Evolutionary conservation across 37 sponge, comb jelly and placozoan species (phyloP), one percentile per base, ranked within the genome.

Genomic region (Amphimedon queenslandica): DNA sequence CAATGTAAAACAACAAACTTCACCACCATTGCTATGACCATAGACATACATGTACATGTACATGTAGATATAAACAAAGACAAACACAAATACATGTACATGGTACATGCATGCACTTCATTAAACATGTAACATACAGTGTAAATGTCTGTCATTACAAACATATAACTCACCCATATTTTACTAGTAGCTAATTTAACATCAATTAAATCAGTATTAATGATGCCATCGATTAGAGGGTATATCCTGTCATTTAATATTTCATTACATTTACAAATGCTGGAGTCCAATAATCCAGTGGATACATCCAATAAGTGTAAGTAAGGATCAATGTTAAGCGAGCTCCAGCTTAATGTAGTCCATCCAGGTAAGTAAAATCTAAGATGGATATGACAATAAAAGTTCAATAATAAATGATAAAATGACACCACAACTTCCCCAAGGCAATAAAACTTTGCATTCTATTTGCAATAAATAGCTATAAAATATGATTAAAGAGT

Each of bases 271-370:
- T 68, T 40, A 10, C 5, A 64, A 0, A 56, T 89, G 27, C 78
- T 63, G 24, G 38, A 55, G 39, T 37, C 29, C 51, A 93, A 55
- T 20, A 58, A 6, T 40, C 79, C 43, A 63, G 78, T 64, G 23
- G 79, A 32, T 1, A 71, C 3, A 37, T 77, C 43, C 2, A 77
- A 85, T 10, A 43, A 66, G 76, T 96, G 87, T 28, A 92, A 75
- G 81, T 78, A 96, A 34, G 88, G 93, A 72, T 96, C 96, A 36
- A 96, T 96, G 77, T 96, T 96, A 57, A 96, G 73, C 11, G 81
- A 86, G 63, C 67, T 91, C 96, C 96, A 96, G 3, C 87, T 85
- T n/a, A 96, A 74, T 4, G 93, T 87, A 66, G 87, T 79, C 80
- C 88, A 85, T 25, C 96, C 96, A 35, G 96, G 93, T 36, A 82